Evolutionary conservation across 2,113 vertebrate species (phyloP), one percentile per base, ranked within the genome.

Genomic region (Empidonax alnorum): DNA sequence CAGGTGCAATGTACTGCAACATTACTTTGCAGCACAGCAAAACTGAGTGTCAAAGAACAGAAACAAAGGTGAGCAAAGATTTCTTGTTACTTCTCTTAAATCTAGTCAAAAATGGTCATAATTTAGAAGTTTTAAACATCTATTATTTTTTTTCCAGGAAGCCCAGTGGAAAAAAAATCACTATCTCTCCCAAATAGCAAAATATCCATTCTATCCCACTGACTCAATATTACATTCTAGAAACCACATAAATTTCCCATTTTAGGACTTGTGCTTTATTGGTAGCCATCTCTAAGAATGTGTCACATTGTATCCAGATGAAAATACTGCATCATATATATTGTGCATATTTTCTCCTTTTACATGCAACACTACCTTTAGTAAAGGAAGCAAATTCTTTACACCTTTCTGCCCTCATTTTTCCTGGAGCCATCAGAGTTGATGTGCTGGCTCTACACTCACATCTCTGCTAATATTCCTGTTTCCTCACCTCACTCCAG

Each of bases 71-170:
- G 50, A 84, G 23, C 14, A 73, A 84, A 89, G 53, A 1, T 80
- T 83, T 84, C 37, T 37, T 73, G 6, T 77, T 86, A 37, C 8
- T 68, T 50, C 28, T 84, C 22, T 73, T 73, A 66, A 62, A 69
- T 73, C 24, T 56, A 53, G 17, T 53, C 2, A 52, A 41, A 44
- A 73, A 74, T 14, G 6, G 3, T 68, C 0, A 2, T 42, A 0
- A 16, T 67, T 78, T 53, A 50, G 50, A 71, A 22, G 4, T 30
- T 75, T 74, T 75, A 78, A 71, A 17, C 39, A 67, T 24, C 3
- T 13, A 4, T 82, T 6, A 6, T 44, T 76, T 84, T 69, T 66
- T 87, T 39, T 1, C 11, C 24, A 58, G 42, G 16, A 74, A 84
- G 35, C 4, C 4, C 10, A 42, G 4, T 46, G 3, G 3, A 23